A percentile compares a stretch with the other conserved stretches of the same genome.
Conservation (phyloP, 2,113 vertebrate genomes). For the Chaetorhynchus papuensis region DNA sequence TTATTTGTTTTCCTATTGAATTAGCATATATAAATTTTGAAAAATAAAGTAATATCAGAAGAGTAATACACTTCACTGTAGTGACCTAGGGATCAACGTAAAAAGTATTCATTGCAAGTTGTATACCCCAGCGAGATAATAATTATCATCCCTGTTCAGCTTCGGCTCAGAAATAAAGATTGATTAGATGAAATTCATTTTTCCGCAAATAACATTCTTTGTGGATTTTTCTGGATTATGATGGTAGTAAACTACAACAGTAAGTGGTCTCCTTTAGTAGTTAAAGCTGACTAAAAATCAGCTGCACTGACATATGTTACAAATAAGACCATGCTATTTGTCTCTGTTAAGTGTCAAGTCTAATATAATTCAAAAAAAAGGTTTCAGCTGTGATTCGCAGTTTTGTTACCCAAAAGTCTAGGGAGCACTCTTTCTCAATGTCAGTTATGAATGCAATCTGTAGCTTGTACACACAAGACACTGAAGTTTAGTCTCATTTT, state of each 20-base stretch:
- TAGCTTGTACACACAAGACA: not conserved
- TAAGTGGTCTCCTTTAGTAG: not conserved
- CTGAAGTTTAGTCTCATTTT: not conserved
- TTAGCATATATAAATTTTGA: not conserved
- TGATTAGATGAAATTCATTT: not conserved
- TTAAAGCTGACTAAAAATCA: not conserved
- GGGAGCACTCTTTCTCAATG: not conserved
- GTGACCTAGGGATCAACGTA: not conserved
- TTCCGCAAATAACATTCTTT: not conserved
- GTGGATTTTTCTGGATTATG: not conserved
- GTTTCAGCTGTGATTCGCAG: not conserved
- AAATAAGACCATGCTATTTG: not conserved
- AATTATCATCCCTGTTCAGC: not conserved
- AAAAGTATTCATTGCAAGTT: not conserved
- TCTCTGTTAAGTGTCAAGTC: not conserved
- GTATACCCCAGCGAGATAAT: not conserved
- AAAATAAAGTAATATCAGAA: not conserved
- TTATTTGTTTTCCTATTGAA: not conserved
- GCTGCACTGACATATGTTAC: not conserved
- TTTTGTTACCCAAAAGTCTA: not conserved
- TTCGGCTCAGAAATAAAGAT: not conserved
- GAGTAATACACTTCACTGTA: accelerated
- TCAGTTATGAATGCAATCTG: not conserved
- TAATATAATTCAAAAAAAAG: not conserved
- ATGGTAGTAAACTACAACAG: not conserved